These are phyloP conservation scores for Cyclina sinensis DNA, from an alignment of 1,140 invertebrate genomes.

Conservation along the genomic window DNA sequence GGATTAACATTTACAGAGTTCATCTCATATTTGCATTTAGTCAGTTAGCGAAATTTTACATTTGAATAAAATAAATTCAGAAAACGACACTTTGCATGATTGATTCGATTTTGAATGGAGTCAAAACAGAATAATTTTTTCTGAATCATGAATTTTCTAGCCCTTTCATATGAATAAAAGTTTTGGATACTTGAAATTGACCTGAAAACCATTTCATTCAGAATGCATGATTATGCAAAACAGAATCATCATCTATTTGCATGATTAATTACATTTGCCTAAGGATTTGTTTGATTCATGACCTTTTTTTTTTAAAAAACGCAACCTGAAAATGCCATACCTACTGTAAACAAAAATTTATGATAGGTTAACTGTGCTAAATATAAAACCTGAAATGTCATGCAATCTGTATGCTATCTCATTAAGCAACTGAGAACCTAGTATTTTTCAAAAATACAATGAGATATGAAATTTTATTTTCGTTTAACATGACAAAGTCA, in stretches of 20 bases:
- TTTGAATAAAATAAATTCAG: slow-evolving; percentile 60
- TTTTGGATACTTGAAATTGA: background rate
- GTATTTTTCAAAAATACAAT: background rate
- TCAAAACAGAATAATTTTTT: slow-evolving; percentile 40
- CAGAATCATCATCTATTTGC: background rate
- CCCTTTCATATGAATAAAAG: background rate
- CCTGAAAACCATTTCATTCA: background rate
- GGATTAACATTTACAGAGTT: slow-evolving; percentile 35
- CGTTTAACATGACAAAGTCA: background rate
- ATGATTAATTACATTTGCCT: background rate
- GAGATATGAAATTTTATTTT: background rate
- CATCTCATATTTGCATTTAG: slow-evolving; percentile 50
- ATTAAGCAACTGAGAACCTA: background rate
- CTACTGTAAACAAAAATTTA: background rate
- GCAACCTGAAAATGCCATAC: background rate
- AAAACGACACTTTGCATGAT: slow-evolving; percentile 50
- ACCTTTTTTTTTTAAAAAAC: background rate
- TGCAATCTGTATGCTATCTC: background rate
- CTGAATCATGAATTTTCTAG: slow-evolving; percentile 16
- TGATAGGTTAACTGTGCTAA: background rate
- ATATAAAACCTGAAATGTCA: background rate
- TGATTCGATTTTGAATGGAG: slow-evolving; percentile 51
- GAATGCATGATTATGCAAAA: background rate
- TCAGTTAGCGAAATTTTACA: slow-evolving; percentile 41
- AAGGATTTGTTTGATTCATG: no score